These are phyloP conservation scores for Tamandua tetradactyla DNA, from an alignment of 2,797 vertebrate genomes.

Conservation along the genomic window DNA sequence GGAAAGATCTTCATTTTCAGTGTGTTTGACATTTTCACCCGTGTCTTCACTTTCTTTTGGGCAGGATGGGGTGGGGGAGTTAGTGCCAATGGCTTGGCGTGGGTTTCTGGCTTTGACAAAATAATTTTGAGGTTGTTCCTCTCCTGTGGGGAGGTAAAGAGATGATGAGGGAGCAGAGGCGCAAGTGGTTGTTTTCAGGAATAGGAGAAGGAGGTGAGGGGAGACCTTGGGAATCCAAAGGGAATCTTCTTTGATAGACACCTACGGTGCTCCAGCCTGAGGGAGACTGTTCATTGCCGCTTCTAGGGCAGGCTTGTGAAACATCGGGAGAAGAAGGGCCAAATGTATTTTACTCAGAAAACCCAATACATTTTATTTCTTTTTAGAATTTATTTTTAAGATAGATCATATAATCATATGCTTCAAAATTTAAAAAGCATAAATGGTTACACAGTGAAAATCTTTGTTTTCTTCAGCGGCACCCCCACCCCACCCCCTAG, in stretches of 20 bases:
- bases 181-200: neutral
- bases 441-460: neutral
- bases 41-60: neutral
- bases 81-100: slow-evolving; percentile 3
- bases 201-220: neutral
- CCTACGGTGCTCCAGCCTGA: neutral
- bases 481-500: neutral
- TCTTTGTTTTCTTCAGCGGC: neutral
- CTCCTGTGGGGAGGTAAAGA: neutral
- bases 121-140: neutral
- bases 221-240: neutral
- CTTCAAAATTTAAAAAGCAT: slow-evolving; percentile 5
- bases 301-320: neutral
- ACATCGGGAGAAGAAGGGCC: neutral
- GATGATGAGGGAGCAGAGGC: neutral
- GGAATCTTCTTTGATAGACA: neutral
- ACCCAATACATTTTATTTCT: neutral
- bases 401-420: neutral
- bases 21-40: slow-evolving; percentile 36
- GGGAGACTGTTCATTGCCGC: neutral
- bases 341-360: slow-evolving; percentile 29
- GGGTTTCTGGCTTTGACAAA: slow-evolving; percentile 29
- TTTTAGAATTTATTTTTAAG: neutral
- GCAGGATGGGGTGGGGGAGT: neutral
- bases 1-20: slow-evolving; percentile 16